These are phyloP conservation scores for Cettia cetti DNA, from an alignment of 2,113 vertebrate species.

Conservation along the genomic window DNA sequence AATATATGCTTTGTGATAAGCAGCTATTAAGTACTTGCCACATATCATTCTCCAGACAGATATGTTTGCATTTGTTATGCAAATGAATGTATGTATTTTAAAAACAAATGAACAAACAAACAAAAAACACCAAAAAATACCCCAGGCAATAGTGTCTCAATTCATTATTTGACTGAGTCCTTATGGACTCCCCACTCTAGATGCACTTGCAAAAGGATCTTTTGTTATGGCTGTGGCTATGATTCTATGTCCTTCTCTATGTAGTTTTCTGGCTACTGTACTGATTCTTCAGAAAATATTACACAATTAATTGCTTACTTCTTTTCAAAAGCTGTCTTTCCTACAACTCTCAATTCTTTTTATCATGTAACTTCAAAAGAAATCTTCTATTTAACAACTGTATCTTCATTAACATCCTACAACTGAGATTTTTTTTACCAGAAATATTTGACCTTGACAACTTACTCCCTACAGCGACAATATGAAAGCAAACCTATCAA, in stretches of 20 bases:
- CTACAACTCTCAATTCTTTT: neutral
- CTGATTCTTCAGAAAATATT: neutral
- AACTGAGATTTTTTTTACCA: neutral
- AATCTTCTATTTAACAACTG: neutral
- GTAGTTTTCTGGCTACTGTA: neutral
- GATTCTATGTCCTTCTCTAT: neutral
- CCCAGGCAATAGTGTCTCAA: neutral
- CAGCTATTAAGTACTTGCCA: neutral
- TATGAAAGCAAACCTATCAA: neutral
- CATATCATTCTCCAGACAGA: neutral
- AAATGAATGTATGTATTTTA: neutral
- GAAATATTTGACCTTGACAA: neutral
- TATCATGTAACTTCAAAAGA: neutral
- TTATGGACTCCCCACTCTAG: neutral
- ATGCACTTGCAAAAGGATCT: neutral
- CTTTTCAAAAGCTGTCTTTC: slow-evolving; percentile 1
- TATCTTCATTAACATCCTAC: neutral
- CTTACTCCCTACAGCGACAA: neutral
- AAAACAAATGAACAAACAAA: neutral
- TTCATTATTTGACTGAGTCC: neutral
- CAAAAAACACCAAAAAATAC: too few relatives aligned
- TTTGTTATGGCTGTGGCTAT: neutral
- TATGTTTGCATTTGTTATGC: neutral
- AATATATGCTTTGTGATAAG: neutral
- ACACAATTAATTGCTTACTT: neutral